Conservation (phyloP, 2,797 vertebrate genomes). For the Salmo trutta region DNA sequence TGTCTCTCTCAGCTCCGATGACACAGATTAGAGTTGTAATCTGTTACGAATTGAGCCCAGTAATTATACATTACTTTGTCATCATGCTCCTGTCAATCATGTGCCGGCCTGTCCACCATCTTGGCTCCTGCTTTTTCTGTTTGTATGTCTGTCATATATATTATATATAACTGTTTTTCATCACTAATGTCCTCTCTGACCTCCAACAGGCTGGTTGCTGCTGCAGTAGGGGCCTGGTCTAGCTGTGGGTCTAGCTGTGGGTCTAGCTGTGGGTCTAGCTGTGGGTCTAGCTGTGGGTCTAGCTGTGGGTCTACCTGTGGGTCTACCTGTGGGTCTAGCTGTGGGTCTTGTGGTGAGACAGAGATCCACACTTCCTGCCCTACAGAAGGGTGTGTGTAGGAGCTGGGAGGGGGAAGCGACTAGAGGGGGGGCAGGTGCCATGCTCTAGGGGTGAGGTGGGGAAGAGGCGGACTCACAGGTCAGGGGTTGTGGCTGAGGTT, state of each 20-base stretch:
- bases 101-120: background rate
- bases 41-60: background rate
- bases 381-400: background rate
- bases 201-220: background rate
- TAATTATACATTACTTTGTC: background rate
- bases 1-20: background rate
- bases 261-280: no score
- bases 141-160: background rate
- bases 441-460: slow-evolving; percentile 69
- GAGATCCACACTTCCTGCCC: slow-evolving; percentile 4
- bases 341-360: background rate
- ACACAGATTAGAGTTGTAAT: background rate
- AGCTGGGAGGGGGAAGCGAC: slow-evolving; percentile 6
- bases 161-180: background rate
- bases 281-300: no score
- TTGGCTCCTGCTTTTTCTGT: background rate
- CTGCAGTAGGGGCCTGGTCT: background rate
- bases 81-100: background rate
- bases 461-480: slow-evolving; percentile 41
- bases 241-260: background rate
- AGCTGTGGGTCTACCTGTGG: no score
- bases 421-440: slow-evolving; percentile 42
- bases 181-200: background rate
- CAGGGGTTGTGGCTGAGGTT: slow-evolving; percentile 31
- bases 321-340: background rate